Evolutionary conservation across 2,888 invertebrate species (phyloP).

Genomic region (Choreutis nemorana): DNA sequence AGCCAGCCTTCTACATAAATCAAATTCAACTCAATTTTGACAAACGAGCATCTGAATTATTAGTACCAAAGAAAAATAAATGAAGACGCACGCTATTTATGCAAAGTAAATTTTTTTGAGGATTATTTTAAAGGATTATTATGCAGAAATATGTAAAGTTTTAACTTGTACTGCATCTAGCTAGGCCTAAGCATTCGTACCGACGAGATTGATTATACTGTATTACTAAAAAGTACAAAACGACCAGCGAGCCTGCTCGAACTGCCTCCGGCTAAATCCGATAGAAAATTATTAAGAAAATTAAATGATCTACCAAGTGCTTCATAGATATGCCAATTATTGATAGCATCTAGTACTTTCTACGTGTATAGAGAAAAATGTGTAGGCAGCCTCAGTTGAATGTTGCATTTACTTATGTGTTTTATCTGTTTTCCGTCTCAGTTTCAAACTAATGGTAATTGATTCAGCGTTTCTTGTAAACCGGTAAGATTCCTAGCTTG

Average conservation of each 20-base stretch:
- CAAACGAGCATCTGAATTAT: too few relatives aligned
- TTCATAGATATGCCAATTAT: constrained; percentile 62
- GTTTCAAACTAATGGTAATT: constrained; percentile 44
- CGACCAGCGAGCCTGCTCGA: constrained; percentile 29
- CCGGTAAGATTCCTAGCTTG: too few relatives aligned
- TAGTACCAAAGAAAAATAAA: too few relatives aligned
- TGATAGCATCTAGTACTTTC: constrained; percentile 59
- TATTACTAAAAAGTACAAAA: constrained; percentile 50
- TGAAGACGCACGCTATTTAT: too few relatives aligned
- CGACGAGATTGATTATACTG: constrained; percentile 54
- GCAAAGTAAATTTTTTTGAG: too few relatives aligned
- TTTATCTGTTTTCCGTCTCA: constrained; percentile 30
- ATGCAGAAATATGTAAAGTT: too few relatives aligned
- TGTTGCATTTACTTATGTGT: constrained; percentile 31
- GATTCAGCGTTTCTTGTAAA: constrained; percentile 35
- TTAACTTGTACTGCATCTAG: constrained; percentile 8
- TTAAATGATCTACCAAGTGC: constrained; percentile 61
- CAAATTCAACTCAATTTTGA: too few relatives aligned
- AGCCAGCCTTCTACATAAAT: too few relatives aligned
- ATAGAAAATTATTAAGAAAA: constrained; percentile 66
- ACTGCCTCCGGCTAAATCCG: constrained; percentile 40
- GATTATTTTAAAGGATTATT: too few relatives aligned
- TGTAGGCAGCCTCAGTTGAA: constrained; percentile 38
- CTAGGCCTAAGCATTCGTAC: constrained; percentile 31
- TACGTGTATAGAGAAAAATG: constrained; percentile 41